Percentiles rank a stretch among this genome's conserved stretches.
These are phyloP conservation scores for Gymnothorax javanicus DNA, from an alignment of 2,797 vertebrate genomes.

Conservation along the genomic window DNA sequence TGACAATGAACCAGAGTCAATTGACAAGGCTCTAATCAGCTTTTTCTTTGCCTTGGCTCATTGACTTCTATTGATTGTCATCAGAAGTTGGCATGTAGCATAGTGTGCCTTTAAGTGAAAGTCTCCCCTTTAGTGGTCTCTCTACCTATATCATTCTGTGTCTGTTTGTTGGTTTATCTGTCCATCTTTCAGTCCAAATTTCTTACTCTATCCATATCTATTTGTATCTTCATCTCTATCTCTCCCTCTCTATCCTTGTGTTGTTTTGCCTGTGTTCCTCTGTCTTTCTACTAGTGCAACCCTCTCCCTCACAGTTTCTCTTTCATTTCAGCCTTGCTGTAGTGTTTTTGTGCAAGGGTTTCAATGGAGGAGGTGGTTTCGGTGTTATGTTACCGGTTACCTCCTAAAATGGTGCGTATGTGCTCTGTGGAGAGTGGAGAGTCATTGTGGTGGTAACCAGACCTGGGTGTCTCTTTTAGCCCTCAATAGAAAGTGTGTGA, in stretches of 20 bases:
- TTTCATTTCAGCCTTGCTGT: not conserved
- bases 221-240: not conserved
- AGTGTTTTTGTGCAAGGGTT: not conserved
- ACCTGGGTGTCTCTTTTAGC: not conserved
- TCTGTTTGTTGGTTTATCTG: no score
- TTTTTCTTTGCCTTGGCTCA: no score
- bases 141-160: not conserved
- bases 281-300: not conserved
- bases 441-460: not conserved
- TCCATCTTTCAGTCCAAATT: no score
- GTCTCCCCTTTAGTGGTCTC: not conserved
- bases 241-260: not conserved
- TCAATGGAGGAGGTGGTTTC: not conserved
- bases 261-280: not conserved
- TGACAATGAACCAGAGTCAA: no score
- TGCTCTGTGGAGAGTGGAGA: not conserved
- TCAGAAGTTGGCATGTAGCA: no score
- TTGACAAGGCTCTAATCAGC: no score
- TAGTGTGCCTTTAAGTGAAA: not conserved
- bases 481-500: not conserved
- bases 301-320: not conserved
- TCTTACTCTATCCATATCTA: not conserved
- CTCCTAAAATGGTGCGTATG: not conserved
- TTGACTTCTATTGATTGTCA: no score
- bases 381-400: not conserved